Conservation (phyloP, 2,888 invertebrate genomes). For the Teinopalpus imperialis region DNA sequence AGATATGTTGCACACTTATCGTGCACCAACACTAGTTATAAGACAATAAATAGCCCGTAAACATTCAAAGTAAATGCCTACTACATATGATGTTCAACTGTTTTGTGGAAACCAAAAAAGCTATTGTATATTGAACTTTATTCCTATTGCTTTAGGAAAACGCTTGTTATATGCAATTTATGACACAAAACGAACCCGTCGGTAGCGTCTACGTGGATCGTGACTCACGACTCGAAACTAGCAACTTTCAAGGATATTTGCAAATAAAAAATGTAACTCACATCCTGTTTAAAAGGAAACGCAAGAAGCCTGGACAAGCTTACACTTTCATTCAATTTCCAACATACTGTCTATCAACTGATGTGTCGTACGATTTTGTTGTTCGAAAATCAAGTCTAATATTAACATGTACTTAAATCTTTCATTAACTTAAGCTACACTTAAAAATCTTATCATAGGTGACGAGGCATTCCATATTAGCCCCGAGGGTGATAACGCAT, state of each 20-base stretch:
- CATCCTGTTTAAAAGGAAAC: conserved; percentile 19
- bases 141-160: conserved; percentile 14
- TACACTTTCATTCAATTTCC: background rate
- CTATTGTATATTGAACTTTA: conserved; percentile 14
- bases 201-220: conserved; percentile 30
- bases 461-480: too few species aligned
- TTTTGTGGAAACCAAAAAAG: conserved; percentile 5
- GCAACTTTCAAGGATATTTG: conserved; percentile 39
- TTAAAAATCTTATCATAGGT: too few species aligned
- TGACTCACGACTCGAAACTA: conserved; percentile 42
- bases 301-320: background rate
- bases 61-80: conserved; percentile 9
- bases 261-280: conserved; percentile 33
- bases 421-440: too few species aligned
- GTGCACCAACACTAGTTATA: too few species aligned
- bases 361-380: too few species aligned
- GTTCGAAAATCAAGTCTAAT: too few species aligned
- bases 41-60: conserved; percentile 3
- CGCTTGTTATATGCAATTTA: conserved; percentile 6
- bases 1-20: too few species aligned
- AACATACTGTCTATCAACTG: too few species aligned
- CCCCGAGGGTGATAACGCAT: too few species aligned
- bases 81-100: conserved; percentile 6
- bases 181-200: conserved; percentile 10
- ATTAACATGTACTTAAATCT: too few species aligned